phyloP scores from a whole-genome alignment of 2,888 invertebrate genomes.

The Luperina nickerlii region DNA sequence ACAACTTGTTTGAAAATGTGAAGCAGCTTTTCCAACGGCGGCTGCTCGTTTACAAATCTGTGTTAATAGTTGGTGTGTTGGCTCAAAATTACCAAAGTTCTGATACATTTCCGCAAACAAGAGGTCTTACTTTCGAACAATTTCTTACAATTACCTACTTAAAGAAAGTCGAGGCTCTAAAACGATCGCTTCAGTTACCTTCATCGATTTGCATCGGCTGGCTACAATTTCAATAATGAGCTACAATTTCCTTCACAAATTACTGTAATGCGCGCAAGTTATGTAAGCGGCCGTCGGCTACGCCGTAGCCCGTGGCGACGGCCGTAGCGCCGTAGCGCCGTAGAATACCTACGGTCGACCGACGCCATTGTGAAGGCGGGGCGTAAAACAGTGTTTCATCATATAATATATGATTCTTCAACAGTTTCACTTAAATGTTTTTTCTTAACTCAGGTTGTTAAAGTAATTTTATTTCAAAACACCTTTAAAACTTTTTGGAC shows the following conservation, averaged over 20 bases:
- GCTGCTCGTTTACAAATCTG: not conserved
- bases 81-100: not conserved
- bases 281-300: constrained; percentile 60
- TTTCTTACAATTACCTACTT: not conserved
- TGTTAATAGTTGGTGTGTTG: not conserved
- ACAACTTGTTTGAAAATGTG: not conserved
- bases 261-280: constrained; percentile 31
- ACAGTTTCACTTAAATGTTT: not conserved
- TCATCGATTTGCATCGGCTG: constrained; percentile 7
- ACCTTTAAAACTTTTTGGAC: constrained; percentile 4
- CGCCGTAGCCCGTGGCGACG: constrained; percentile 60
- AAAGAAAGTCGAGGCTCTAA: not conserved
- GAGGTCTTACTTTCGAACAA: not conserved
- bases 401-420: not conserved
- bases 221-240: constrained; percentile 42
- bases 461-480: not conserved
- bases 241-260: constrained; percentile 31
- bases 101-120: not conserved
- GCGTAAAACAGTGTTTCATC: constrained; percentile 12
- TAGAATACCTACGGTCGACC: constrained; percentile 22
- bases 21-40: constrained; percentile 31
- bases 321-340: constrained; percentile 40
- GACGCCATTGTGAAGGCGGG: constrained; percentile 42
- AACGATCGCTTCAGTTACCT: constrained; percentile 11
- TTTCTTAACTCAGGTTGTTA: not conserved